Conservation (phyloP, 2,888 invertebrate species). For the Nomada ruficornis region DNA sequence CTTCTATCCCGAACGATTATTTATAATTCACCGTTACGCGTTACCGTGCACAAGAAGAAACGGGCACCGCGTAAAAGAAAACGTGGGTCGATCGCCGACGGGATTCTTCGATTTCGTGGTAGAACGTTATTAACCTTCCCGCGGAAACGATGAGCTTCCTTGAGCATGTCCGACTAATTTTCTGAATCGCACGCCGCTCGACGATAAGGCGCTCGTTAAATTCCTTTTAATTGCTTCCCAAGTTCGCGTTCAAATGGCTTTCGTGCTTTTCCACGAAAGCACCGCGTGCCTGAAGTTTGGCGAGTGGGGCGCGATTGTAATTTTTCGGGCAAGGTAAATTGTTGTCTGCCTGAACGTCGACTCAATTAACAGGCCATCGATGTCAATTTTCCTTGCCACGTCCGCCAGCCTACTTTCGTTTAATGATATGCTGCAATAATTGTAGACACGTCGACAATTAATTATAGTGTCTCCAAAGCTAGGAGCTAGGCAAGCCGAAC, state of each 20-base stretch:
- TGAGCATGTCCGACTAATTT: slow-evolving; percentile 72
- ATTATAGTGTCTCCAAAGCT: slow-evolving; percentile 12
- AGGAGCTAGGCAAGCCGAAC: slow-evolving; percentile 4
- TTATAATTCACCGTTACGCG: slow-evolving; percentile 54
- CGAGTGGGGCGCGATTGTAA: background rate
- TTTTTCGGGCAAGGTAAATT: slow-evolving; percentile 8
- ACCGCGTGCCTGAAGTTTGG: too few relatives aligned
- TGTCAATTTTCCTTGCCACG: too few relatives aligned
- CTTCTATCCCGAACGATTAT: slow-evolving; percentile 54
- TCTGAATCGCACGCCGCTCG: slow-evolving; percentile 55
- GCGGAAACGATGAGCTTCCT: slow-evolving; percentile 72
- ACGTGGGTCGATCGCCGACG: slow-evolving; percentile 38
- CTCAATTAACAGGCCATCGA: slow-evolving; percentile 12
- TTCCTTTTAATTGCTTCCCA: slow-evolving; percentile 62
- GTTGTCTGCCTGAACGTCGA: background rate
- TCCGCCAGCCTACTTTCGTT: background rate
- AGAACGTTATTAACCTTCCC: slow-evolving; percentile 60
- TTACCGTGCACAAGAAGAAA: slow-evolving; percentile 4
- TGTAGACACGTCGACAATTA: slow-evolving; percentile 2
- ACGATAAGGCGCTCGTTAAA: slow-evolving; percentile 67
- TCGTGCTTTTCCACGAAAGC: slow-evolving; percentile 27
- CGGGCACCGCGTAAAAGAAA: slow-evolving; percentile 7
- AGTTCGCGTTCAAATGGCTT: slow-evolving; percentile 32
- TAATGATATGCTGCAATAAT: slow-evolving; percentile 19
- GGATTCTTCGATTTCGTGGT: slow-evolving; percentile 71